Conservation (phyloP, 2,888 invertebrate genomes). For the Drosophila quasianomalipes region DNA sequence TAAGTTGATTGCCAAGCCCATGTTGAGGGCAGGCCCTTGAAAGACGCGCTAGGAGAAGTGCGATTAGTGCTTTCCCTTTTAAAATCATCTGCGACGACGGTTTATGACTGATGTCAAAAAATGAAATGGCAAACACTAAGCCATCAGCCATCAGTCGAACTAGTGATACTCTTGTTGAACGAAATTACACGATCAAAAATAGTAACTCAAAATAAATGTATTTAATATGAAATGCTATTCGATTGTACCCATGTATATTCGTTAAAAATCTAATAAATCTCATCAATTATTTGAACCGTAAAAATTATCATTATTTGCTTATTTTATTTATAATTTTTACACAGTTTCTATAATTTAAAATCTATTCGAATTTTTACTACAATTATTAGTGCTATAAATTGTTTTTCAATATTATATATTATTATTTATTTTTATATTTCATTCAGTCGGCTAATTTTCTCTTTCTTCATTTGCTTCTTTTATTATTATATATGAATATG, state of each 20-base stretch:
- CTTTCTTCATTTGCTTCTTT: neutral
- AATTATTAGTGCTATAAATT: neutral
- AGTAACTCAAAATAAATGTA: neutral
- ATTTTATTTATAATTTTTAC: neutral
- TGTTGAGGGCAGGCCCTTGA: slow-evolving; percentile 35
- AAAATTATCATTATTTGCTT: neutral
- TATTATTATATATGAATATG: neutral
- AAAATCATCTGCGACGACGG: slow-evolving; percentile 21
- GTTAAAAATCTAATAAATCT: neutral
- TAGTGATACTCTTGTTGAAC: neutral
- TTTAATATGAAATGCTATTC: neutral
- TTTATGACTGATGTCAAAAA: slow-evolving; percentile 52
- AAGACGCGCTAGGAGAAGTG: slow-evolving; percentile 54
- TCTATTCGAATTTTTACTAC: neutral
- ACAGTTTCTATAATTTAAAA: neutral
- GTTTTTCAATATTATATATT: neutral
- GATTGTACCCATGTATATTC: neutral
- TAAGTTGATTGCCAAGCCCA: slow-evolving; percentile 47
- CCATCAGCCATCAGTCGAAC: neutral
- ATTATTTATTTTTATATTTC: neutral
- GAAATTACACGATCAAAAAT: neutral
- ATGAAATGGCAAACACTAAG: slow-evolving; percentile 40
- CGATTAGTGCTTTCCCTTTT: slow-evolving; percentile 74
- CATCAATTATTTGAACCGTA: neutral
- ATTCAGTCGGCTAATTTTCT: neutral